Conservation (phyloP, 2,888 invertebrate species). For the Mesorhabditis spiculigera region DNA sequence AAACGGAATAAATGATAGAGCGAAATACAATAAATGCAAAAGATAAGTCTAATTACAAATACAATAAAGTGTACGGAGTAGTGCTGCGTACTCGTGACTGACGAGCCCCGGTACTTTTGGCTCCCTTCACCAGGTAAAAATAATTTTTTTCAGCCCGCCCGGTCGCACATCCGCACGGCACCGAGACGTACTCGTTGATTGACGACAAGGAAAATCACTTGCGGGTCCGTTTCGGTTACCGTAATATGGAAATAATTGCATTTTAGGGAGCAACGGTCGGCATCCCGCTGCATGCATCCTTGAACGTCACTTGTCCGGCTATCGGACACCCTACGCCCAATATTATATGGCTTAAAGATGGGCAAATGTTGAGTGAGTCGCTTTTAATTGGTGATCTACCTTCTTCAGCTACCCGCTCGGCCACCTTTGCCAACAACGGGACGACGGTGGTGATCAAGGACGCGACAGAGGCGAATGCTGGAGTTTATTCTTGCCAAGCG, state of each 20-base stretch:
- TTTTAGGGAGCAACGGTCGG: neutral
- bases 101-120: no score
- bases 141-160: neutral
- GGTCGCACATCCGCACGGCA: neutral
- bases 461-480: neutral
- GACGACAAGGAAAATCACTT: neutral
- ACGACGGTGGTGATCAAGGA: neutral
- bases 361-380: neutral
- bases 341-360: neutral
- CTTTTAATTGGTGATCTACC: neutral
- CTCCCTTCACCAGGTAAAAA: no score
- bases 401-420: no score
- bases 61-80: no score
- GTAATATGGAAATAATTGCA: neutral
- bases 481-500: neutral
- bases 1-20: no score
- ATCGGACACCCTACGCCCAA: neutral
- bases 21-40: no score
- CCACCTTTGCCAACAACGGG: neutral
- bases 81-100: no score
- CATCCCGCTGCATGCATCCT: neutral
- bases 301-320: constrained; percentile 2
- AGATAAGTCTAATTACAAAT: no score
- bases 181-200: neutral
- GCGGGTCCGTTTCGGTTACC: neutral